Evolutionary conservation across 2,888 invertebrate species (phyloP).

Genomic region (Sphaerolaimus hirsutus): DNA sequence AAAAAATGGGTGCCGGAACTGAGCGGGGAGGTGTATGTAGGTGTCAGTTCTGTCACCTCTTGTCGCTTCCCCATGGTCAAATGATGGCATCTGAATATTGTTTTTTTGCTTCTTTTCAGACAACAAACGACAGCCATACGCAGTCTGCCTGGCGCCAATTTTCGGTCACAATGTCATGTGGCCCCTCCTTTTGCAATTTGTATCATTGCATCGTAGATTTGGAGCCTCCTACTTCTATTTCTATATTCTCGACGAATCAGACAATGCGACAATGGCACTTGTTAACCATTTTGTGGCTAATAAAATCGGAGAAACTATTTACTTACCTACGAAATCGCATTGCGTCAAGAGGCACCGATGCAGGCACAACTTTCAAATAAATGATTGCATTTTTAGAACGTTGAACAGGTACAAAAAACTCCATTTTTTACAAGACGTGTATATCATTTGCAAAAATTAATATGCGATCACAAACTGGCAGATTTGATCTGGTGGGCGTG

Average conservation of each 20-base stretch:
- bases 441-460: too few relatives aligned
- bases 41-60: too few relatives aligned
- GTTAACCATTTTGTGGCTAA: background rate
- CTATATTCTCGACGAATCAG: background rate
- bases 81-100: too few relatives aligned
- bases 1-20: too few relatives aligned
- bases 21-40: too few relatives aligned
- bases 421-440: too few relatives aligned
- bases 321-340: too few relatives aligned
- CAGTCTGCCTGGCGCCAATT: background rate
- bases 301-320: background rate
- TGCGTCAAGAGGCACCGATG: background rate
- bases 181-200: background rate
- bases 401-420: too few relatives aligned
- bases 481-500: background rate
- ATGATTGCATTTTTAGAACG: background rate
- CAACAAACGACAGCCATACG: too few relatives aligned
- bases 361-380: background rate
- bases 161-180: background rate
- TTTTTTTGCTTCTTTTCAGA: too few relatives aligned
- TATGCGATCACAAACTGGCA: too few relatives aligned
- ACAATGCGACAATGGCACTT: background rate
- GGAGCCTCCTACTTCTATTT: background rate
- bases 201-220: background rate
- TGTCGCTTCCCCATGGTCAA: too few relatives aligned